Evolutionary conservation across 1,140 invertebrate genomes (phyloP), one percentile per base, ranked within the genome.

Genomic region (Drosophila suzukii): DNA sequence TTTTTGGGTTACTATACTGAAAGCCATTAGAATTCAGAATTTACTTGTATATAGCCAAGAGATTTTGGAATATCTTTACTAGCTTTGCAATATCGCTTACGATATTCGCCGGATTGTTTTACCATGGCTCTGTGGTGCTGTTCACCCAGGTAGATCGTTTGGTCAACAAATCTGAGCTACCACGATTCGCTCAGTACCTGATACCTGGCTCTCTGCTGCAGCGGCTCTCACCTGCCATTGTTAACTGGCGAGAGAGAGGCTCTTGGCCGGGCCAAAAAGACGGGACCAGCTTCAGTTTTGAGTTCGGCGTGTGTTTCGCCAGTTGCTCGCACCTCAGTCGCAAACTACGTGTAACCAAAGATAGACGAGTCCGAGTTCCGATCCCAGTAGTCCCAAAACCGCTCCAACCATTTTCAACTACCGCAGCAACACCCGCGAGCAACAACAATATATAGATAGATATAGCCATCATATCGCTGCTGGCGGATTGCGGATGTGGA

Each of bases 271-370:
- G 43, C 54, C 49, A 55, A 60, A 47, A 62, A 20, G 60, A 62
- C 20, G 39, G 15, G 44, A 58, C 70, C 82, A 88, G 82, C 83
- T 82, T 88, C 83, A 83, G 59, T 62, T 62, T 27, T 30, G 59
- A 39, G 59, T 61, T 61, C 38, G 36, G 60, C 49, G 61, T 67
- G 57, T 59, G 70, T 61, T 73, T 68, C 51, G 34, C 39, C 15
- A 51, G 49, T 32, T 34, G 27, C 34, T 38, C 71, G 34, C 46
- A n/a, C 13, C 75, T 80, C 80, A 88, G 84, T 89, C 85, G 81
- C 85, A 84, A 88, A 74, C 47, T 81, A 81, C 84, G 84, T 74
- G 72, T 84, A 65, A 72, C 76, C 84, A 81, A 89, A 84, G 84
- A 88, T 68, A 88, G 84, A 78, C 81, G 74, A 55, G 67, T 71